phyloP scores from a whole-genome alignment of 2,888 invertebrate genomes.

The Conchocele bisecta region DNA sequence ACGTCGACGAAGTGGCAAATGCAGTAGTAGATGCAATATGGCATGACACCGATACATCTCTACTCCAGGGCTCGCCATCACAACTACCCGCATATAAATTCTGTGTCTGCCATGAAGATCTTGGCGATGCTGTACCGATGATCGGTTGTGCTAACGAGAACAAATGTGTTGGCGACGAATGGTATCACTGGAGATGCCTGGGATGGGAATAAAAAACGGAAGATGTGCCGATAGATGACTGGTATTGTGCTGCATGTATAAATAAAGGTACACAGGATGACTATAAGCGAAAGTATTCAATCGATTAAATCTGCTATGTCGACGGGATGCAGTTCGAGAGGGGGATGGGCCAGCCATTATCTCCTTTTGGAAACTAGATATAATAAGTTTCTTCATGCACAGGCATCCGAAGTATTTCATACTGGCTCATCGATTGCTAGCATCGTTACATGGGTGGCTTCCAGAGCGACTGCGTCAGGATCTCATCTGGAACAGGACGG shows the following conservation, averaged over 20 bases:
- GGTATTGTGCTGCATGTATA: too few relatives aligned
- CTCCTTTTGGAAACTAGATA: constrained; percentile 27
- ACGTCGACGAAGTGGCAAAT: constrained; percentile 8
- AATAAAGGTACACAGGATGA: too few relatives aligned
- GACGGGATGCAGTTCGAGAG: constrained; percentile 37
- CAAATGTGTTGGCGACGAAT: constrained; percentile 33
- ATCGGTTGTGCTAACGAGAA: constrained; percentile 40
- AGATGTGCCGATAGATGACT: constrained; percentile 26
- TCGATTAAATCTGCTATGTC: constrained; percentile 37
- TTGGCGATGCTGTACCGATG: constrained; percentile 42
- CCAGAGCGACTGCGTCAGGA: neutral
- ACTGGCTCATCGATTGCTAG: constrained; percentile 28
- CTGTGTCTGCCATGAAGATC: constrained; percentile 35
- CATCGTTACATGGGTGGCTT: neutral
- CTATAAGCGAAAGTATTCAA: too few relatives aligned
- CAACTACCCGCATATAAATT: too few relatives aligned
- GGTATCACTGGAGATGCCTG: constrained; percentile 47
- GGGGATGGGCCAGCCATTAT: constrained; percentile 40
- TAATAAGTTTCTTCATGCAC: constrained; percentile 14
- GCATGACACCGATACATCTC: too few relatives aligned
- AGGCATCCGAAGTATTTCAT: constrained; percentile 33
- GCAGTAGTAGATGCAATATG: constrained; percentile 14
- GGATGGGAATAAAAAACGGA: constrained; percentile 22
- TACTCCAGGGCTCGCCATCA: too few relatives aligned
- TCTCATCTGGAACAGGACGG: constrained; percentile 21